These are phyloP conservation scores for Porites divaricata DNA, from an alignment of 92 coral and sea anemone species.

Conservation along the genomic window DNA sequence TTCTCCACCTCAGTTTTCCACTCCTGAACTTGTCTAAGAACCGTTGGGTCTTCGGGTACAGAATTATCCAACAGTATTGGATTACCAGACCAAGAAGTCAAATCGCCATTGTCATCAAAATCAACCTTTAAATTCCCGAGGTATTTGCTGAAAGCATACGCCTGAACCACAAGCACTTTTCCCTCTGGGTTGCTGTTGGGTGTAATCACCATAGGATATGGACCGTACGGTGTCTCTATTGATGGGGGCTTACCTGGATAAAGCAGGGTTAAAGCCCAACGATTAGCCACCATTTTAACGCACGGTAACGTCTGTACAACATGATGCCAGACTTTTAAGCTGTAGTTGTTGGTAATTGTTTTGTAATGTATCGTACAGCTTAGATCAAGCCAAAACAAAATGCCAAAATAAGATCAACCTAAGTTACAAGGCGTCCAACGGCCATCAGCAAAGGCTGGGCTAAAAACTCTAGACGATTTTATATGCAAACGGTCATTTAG, in stretches of 20 bases:
- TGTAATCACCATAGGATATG: constrained; percentile 83
- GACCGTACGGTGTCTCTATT: constrained; percentile 67
- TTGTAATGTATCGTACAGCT: neutral
- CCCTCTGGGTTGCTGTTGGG: constrained; percentile 59
- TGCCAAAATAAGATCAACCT: neutral
- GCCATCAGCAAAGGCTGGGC: neutral
- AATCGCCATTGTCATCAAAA: constrained; percentile 75
- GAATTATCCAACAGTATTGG: constrained; percentile 78
- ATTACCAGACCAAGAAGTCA: constrained; percentile 84
- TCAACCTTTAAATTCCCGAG: constrained; percentile 83
- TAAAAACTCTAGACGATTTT: no score
- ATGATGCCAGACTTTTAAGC: no score
- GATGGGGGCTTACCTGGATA: constrained; percentile 76
- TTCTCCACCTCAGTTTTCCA: constrained; percentile 75
- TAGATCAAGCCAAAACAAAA: neutral
- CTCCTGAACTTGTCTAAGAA: constrained; percentile 42
- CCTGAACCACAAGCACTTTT: constrained; percentile 90
- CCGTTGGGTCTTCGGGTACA: constrained; percentile 58
- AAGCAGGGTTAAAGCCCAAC: no score
- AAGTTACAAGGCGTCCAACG: neutral
- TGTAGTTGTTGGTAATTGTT: no score
- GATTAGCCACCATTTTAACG: no score
- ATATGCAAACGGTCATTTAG: no score
- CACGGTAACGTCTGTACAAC: neutral
- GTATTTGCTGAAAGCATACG: constrained; percentile 79